Conservation (phyloP, 2,888 invertebrate species). For the Hydroisotoma schaefferi region DNA sequence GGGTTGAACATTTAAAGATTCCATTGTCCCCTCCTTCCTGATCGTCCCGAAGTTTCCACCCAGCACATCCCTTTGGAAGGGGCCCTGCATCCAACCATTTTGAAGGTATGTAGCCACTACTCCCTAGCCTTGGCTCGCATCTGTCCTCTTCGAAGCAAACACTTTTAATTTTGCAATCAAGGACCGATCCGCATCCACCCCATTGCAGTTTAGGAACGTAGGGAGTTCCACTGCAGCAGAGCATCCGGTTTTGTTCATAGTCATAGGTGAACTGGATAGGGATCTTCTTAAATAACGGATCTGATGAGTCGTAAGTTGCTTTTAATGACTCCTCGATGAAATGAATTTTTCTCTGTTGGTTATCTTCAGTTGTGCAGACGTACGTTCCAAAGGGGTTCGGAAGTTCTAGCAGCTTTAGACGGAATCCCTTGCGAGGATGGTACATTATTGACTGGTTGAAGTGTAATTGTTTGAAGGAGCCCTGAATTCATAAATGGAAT, state of each 20-base stretch:
- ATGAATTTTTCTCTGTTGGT: constrained; percentile 34
- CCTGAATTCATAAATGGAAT: constrained; percentile 20
- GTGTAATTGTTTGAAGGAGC: constrained; percentile 31
- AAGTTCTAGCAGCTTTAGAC: constrained; percentile 23
- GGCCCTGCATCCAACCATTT: constrained; percentile 40
- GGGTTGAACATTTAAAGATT: constrained; percentile 40
- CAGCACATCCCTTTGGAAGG: constrained; percentile 37
- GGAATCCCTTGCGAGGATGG: constrained; percentile 41
- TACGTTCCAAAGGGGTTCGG: constrained; percentile 41
- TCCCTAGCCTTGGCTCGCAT: constrained; percentile 35
- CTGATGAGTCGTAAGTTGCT: constrained; percentile 28
- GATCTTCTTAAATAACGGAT: constrained; percentile 20
- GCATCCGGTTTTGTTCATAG: constrained; percentile 36
- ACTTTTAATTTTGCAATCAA: constrained; percentile 45
- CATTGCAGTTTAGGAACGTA: constrained; percentile 38
- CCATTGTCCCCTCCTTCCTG: constrained; percentile 43
- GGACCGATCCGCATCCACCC: constrained; percentile 42
- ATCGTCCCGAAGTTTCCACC: constrained; percentile 32
- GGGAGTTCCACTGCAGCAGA: constrained; percentile 23
- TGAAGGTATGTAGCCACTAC: constrained; percentile 30
- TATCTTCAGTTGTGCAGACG: constrained; percentile 31
- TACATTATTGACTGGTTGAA: constrained; percentile 35
- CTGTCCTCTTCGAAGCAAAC: constrained; percentile 44
- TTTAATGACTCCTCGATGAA: constrained; percentile 35
- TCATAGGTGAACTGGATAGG: constrained; percentile 41